Percentiles rank a stretch among this genome's conserved stretches.
phyloP scores from a whole-genome alignment of 1,140 invertebrate genomes.

The Lamellibrachia luymesi region DNA sequence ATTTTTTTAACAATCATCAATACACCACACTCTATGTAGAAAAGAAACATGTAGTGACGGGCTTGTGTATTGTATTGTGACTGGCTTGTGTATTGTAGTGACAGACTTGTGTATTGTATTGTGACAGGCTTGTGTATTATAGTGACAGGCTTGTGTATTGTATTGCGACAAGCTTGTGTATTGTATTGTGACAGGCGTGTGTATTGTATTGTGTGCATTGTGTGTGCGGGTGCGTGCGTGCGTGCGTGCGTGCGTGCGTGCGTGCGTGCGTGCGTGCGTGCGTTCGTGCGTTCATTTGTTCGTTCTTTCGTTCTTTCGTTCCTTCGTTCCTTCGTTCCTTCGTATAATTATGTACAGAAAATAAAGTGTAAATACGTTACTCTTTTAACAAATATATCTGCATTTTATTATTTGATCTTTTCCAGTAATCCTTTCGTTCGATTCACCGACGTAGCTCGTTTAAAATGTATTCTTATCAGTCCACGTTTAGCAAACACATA shows the following conservation, averaged over 20 bases:
- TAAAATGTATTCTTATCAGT: background rate
- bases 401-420: background rate
- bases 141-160: no score
- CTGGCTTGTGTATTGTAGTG: no score
- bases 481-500: background rate
- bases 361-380: background rate
- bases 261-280: background rate
- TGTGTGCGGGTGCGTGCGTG: background rate
- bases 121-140: no score
- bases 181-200: background rate
- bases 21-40: no score
- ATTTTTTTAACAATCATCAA: no score
- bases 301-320: background rate
- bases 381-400: background rate
- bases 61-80: no score
- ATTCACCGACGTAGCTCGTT: background rate
- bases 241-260: background rate
- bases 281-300: background rate
- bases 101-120: no score
- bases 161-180: no score
- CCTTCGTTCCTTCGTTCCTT: background rate
- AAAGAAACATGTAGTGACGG: no score
- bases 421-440: background rate
- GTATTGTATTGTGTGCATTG: slow-evolving; percentile 14
- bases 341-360: background rate